phyloP scores from a whole-genome alignment of 2,113 vertebrate species.

The Malurus alboscapulatus region DNA sequence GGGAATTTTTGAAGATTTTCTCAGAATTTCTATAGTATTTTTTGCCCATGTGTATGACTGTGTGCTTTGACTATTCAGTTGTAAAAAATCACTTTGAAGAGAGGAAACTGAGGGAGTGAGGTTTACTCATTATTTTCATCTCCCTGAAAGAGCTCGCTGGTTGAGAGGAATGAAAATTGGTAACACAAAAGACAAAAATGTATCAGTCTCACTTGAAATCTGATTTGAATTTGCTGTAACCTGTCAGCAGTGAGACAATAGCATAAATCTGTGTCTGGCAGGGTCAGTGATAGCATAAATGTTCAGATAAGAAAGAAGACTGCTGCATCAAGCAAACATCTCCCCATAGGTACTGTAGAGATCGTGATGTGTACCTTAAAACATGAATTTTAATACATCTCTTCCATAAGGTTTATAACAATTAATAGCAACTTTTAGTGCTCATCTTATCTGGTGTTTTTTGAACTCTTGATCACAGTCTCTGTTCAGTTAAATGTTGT shows the following conservation, averaged over 20 bases:
- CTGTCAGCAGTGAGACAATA: background rate
- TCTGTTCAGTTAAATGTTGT: background rate
- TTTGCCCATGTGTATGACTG: background rate
- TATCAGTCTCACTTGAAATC: background rate
- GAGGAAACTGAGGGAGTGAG: accelerated
- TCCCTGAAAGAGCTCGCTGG: background rate
- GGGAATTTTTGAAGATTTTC: background rate
- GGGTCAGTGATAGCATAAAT: accelerated
- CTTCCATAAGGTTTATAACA: background rate
- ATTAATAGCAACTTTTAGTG: background rate
- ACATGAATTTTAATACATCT: background rate
- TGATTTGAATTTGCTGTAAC: background rate
- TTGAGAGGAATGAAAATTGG: background rate
- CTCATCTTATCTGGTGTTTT: background rate
- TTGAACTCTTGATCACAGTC: background rate
- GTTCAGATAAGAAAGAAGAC: background rate
- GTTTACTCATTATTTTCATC: background rate
- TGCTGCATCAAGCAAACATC: background rate
- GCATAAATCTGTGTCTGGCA: background rate
- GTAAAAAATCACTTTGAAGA: background rate
- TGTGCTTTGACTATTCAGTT: background rate
- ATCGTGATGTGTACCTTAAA: background rate
- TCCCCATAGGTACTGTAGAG: background rate
- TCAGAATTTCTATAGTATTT: background rate
- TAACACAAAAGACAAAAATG: background rate